Conservation (phyloP, 1,140 invertebrate species). For the Magallana angulata region DNA sequence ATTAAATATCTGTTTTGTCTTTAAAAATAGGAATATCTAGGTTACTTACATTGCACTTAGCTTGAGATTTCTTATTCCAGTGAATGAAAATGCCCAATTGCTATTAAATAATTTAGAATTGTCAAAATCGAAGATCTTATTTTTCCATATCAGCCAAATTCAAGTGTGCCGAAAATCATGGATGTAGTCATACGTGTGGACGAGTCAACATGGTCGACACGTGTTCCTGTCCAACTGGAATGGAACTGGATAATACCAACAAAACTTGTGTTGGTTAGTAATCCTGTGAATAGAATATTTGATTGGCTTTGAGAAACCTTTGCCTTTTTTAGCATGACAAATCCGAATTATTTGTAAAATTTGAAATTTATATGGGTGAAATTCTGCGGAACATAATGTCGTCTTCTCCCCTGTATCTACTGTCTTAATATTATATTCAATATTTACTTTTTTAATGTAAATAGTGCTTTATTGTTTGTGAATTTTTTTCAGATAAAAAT, state of each 20-base stretch:
- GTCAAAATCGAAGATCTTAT: neutral
- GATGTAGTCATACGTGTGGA: slow-evolving; percentile 45
- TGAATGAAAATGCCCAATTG: no score
- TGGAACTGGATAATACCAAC: neutral
- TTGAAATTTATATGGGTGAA: neutral
- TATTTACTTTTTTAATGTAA: neutral
- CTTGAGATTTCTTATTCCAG: no score
- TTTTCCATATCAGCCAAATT: neutral
- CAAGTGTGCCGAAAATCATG: slow-evolving; percentile 30
- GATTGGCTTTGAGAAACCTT: neutral
- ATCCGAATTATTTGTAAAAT: neutral
- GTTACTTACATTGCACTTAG: no score
- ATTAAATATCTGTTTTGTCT: no score
- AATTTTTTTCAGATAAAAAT: slow-evolving; percentile 59
- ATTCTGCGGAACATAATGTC: neutral
- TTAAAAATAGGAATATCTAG: no score
- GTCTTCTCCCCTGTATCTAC: neutral
- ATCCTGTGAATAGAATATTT: neutral
- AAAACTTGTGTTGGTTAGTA: slow-evolving; percentile 7
- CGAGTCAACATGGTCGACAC: slow-evolving; percentile 46
- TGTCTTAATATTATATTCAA: neutral
- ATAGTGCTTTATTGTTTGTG: no score
- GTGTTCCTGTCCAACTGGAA: slow-evolving; percentile 48
- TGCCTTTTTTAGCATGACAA: neutral
- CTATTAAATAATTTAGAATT: no score